phyloP scores from a whole-genome alignment of 2,113 vertebrate species.

The Eidolon helvum region DNA sequence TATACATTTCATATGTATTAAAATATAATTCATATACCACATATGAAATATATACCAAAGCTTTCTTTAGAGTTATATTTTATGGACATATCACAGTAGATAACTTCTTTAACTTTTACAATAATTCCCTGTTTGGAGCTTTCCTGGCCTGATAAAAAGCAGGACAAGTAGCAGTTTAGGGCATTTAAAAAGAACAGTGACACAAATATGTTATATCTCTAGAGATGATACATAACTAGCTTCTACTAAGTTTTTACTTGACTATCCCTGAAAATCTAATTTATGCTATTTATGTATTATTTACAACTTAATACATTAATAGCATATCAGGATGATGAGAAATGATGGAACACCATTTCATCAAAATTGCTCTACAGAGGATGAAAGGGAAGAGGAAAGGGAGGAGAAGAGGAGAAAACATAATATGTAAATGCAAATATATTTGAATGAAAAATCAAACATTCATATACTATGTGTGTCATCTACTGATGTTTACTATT shows the following conservation, averaged over 20 bases:
- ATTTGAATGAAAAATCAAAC: not conserved
- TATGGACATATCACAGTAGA: not conserved
- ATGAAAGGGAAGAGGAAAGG: not conserved
- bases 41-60: not conserved
- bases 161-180: not conserved
- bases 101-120: not conserved
- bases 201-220: not conserved
- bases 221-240: not conserved
- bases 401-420: not conserved
- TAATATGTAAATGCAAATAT: not conserved
- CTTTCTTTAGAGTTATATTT: not conserved
- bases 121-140: not conserved
- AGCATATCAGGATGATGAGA: not conserved
- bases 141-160: not conserved
- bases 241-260: not conserved
- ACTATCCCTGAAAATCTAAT: not conserved
- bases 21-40: not conserved
- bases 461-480: not conserved
- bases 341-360: not conserved
- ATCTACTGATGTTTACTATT: not conserved
- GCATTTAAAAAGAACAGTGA: not conserved
- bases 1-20: not conserved
- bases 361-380: not conserved
- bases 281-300: not conserved
- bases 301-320: conserved; percentile 1